Percentiles rank a stretch among this genome's conserved stretches.
Evolutionary conservation across 2,113 vertebrate genomes (phyloP).

Genomic region (Thamnophis sirtalis): DNA sequence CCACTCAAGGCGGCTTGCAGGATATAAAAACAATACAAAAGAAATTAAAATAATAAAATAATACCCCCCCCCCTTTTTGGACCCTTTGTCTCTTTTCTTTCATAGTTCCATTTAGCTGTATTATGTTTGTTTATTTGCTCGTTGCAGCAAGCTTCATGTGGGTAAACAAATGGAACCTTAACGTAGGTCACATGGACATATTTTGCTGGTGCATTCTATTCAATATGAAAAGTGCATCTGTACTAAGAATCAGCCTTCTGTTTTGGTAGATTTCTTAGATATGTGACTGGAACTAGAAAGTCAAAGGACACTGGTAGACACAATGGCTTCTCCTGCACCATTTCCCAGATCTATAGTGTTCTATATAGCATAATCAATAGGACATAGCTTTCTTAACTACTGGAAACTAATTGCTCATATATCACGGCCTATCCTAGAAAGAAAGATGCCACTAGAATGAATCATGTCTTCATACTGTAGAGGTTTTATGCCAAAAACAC

Average conservation of each 20-base stretch:
- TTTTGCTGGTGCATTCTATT: not conserved
- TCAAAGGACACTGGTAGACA: not conserved
- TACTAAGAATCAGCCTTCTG: not conserved
- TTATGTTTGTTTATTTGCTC: not conserved
- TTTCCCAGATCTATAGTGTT: not conserved
- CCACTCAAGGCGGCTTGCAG: too few relatives aligned
- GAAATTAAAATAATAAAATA: too few relatives aligned
- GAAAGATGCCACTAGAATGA: not conserved
- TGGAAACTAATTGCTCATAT: not conserved
- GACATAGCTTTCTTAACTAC: not conserved
- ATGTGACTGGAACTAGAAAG: not conserved
- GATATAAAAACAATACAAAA: too few relatives aligned
- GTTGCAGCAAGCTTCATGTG: not conserved
- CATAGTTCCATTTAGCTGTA: not conserved
- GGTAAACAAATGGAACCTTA: not conserved
- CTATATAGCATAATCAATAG: not conserved
- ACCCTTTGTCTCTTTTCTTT: not conserved
- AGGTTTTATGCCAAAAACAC: not conserved
- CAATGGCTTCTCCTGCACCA: not conserved
- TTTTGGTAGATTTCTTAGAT: not conserved
- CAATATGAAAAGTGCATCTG: not conserved
- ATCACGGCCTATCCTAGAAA: not conserved
- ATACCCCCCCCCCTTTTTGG: not conserved
- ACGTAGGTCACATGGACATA: not conserved
- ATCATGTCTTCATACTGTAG: not conserved